A percentile compares a stretch with the other conserved stretches of the same genome.
These are phyloP conservation scores for Delphinapterus leucas DNA, from an alignment of 2,113 vertebrate genomes.

Conservation along the genomic window DNA sequence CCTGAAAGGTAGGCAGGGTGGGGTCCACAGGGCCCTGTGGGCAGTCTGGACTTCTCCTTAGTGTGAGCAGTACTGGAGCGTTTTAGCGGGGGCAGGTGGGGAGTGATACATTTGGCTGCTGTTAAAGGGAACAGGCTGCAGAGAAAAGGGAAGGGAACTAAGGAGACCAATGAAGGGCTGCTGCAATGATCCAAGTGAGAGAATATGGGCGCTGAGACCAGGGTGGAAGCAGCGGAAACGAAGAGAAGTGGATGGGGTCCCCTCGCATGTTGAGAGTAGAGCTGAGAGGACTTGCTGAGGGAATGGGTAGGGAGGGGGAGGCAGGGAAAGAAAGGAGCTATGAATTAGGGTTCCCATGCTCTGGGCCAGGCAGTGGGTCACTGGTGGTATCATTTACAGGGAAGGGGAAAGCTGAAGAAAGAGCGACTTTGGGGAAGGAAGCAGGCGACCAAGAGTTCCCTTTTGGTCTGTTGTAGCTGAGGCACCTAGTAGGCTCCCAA, in stretches of 20 bases:
- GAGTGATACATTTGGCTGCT: not conserved
- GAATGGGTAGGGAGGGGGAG: not conserved
- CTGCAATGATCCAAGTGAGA: not conserved
- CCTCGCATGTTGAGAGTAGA: rapidly evolving
- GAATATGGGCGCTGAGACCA: rapidly evolving
- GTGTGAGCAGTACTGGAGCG: not conserved
- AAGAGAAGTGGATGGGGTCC: not conserved
- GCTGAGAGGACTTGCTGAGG: not conserved
- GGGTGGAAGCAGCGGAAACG: not conserved
- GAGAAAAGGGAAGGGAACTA: not conserved
- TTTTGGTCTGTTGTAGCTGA: not conserved
- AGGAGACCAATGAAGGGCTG: not conserved
- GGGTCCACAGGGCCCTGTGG: rapidly evolving
- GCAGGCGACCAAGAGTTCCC: not conserved
- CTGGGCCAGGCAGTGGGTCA: not conserved
- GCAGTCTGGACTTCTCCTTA: not conserved
- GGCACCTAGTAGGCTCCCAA: not conserved
- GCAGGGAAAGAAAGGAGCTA: not conserved
- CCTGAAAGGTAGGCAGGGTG: not conserved
- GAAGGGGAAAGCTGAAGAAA: not conserved
- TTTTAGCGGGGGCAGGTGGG: not conserved
- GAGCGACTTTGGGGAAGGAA: no score
- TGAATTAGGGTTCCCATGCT: not conserved
- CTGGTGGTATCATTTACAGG: not conserved
- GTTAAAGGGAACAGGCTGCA: not conserved